Conservation (phyloP, 2,888 invertebrate genomes). For the Aromia moschata region DNA sequence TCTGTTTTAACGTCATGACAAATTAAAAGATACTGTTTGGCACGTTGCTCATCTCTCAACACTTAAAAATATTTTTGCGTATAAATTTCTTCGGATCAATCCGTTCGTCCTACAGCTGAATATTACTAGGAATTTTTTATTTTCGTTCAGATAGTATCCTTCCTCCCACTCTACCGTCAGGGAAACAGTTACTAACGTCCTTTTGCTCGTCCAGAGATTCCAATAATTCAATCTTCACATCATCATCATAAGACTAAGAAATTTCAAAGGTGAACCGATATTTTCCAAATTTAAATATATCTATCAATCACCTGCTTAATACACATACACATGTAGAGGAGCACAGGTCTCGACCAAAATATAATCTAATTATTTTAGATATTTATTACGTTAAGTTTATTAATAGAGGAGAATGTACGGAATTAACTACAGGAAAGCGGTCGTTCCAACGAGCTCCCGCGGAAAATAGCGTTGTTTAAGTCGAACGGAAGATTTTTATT, state of each 20-base stretch:
- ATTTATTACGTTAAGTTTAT: slow-evolving; percentile 22
- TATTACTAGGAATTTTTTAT: no score
- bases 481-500: slow-evolving; percentile 17
- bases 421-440: slow-evolving; percentile 22
- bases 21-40: no score
- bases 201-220: no score
- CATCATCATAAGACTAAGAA: not conserved
- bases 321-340: slow-evolving; percentile 7
- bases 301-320: slow-evolving; percentile 20
- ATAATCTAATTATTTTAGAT: slow-evolving; percentile 23
- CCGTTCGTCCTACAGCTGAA: no score
- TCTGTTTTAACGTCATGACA: no score
- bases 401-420: slow-evolving; percentile 19
- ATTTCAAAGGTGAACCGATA: slow-evolving; percentile 15
- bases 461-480: not conserved
- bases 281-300: slow-evolving; percentile 12
- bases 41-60: no score
- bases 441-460: not conserved
- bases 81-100: no score
- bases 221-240: no score
- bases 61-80: no score
- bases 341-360: slow-evolving; percentile 10
- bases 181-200: no score
- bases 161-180: no score
- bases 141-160: no score